These are phyloP conservation scores for Otocyon megalotis DNA, from an alignment of 2,113 vertebrate genomes.

Conservation along the genomic window DNA sequence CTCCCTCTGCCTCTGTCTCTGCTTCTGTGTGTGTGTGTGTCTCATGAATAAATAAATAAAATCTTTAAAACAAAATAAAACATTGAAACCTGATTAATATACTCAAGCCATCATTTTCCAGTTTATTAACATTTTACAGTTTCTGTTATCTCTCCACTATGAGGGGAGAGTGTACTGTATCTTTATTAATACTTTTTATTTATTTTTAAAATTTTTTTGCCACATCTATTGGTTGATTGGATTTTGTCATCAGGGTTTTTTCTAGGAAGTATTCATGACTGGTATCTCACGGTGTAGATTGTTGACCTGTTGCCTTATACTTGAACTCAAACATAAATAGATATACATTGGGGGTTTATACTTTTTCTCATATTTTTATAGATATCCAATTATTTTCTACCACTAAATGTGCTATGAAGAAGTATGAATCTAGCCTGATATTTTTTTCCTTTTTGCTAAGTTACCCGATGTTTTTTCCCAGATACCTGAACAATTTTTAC, in stretches of 20 bases:
- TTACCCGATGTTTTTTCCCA: neutral
- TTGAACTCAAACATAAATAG: neutral
- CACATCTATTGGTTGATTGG: neutral
- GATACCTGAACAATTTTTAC: neutral
- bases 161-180: neutral
- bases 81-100: neutral
- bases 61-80: neutral
- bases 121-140: neutral
- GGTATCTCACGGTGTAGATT: neutral
- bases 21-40: no score
- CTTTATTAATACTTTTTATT: neutral
- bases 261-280: neutral
- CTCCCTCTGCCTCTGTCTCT: no score
- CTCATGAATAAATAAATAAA: no score
- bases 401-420: neutral
- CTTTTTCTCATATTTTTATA: neutral
- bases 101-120: neutral
- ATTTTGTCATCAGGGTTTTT: neutral
- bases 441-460: neutral
- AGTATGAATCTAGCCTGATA: neutral
- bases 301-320: neutral
- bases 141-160: neutral
- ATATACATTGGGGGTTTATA: neutral
- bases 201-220: neutral
- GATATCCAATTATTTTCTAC: neutral